Evolutionary conservation across 2,797 vertebrate species (phyloP), one percentile per base, ranked within the genome.

Genomic region (Dryobates pubescens): DNA sequence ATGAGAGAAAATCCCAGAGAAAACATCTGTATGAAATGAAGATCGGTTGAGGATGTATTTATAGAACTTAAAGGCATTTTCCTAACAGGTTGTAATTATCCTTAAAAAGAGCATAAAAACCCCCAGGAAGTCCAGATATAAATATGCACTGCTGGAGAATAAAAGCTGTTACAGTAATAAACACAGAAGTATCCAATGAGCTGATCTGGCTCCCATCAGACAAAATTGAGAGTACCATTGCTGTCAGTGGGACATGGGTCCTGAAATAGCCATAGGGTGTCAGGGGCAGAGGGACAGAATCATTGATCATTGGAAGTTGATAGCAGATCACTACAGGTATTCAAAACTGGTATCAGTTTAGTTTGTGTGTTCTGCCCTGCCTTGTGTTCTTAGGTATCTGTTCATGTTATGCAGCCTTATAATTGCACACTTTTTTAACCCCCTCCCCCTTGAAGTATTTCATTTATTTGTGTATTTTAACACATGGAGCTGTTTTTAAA

Each of bases 81-180:
- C 78, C 58, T 85, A 91, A 38, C 10, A 14, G 32, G 8, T 86
- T 90, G 45, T 58, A 90, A 82, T 91, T 93, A 90, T 81, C 73
- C 47, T 71, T 82, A 56, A 45, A 87, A 86, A 90, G 59, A 88
- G 47, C 45, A 81, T 75, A 87, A 87, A 86, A 86, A 5, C 19
- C 54, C 56, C 27, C 49, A 93, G 86, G 79, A 94, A 91, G 79
- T 41, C 19, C 68, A 81, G 57, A 71, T 91, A 89, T 89, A 94
- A 94, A 89, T 85, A 90, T 49, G 78, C 70, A 41, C 63, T 75
- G 32, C 53, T 0, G 0, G 70, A 87, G 88, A 93, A 95, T 92
- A 70, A 78, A 89, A 89, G 41, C 57, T 6, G 5, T 75, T 89
- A 76, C 90, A 58, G 77, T 93, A 94, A 91, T 92, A 94, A 94